phyloP scores from a whole-genome alignment of 1,140 invertebrate genomes.

The Hylyphantes graminicola region DNA sequence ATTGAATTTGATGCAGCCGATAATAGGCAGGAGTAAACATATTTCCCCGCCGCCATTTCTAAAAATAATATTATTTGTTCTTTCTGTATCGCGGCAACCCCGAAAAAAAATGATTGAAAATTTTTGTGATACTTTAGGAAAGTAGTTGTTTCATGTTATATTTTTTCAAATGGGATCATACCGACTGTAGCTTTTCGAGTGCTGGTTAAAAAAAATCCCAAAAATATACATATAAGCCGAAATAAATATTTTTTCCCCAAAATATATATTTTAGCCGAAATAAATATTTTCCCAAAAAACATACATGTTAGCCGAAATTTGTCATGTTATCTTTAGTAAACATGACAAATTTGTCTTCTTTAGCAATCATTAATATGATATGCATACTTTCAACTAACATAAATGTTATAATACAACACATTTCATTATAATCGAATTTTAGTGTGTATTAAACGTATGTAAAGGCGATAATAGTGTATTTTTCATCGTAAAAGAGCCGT shows the following conservation, averaged over 20 bases:
- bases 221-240: neutral
- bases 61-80: neutral
- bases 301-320: neutral
- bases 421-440: no score
- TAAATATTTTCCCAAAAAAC: neutral
- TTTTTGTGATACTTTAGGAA: slow-evolving; percentile 9
- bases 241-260: no score
- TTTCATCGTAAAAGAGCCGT: no score
- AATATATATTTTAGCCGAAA: neutral
- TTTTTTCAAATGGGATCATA: neutral
- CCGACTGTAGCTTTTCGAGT: neutral
- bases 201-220: neutral
- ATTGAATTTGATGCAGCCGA: neutral
- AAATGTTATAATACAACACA: no score
- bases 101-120: no score
- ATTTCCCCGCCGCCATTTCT: slow-evolving; percentile 9
- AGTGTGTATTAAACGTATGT: no score
- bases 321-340: no score
- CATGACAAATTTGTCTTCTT: no score
- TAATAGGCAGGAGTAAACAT: slow-evolving; percentile 45
- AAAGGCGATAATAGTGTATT: no score
- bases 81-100: neutral
- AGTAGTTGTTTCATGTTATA: neutral
- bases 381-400: no score
- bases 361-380: no score